Conservation (phyloP, 2,797 vertebrate genomes). For the Fratercula arctica region DNA sequence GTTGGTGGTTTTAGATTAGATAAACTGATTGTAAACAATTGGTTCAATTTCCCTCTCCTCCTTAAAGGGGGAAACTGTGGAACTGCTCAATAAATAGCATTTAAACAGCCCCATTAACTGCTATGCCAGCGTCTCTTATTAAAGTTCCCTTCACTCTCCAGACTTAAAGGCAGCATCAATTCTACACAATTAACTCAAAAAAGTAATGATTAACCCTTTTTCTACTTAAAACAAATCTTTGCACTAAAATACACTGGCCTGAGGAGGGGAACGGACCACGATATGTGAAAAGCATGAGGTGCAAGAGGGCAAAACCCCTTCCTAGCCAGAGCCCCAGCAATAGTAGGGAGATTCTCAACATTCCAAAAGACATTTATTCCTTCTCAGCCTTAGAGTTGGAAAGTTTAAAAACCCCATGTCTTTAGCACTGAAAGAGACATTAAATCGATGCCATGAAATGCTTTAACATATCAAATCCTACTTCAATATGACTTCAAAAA, state of each 20-base stretch:
- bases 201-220: conserved; percentile 20
- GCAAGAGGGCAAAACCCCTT: not conserved
- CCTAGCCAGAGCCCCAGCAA: not conserved
- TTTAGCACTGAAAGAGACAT: not conserved
- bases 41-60: not conserved
- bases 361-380: not conserved
- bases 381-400: not conserved
- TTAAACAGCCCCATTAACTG: not conserved
- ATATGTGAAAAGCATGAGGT: not conserved
- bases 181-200: not conserved
- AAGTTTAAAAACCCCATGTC: not conserved
- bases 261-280: not conserved
- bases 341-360: not conserved
- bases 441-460: not conserved
- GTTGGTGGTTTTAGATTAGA: not conserved
- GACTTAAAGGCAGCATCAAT: not conserved
- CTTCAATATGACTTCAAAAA: not conserved
- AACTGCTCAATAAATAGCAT: not conserved
- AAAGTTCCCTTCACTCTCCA: not conserved
- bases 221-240: not conserved
- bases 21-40: not conserved
- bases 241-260: not conserved
- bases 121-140: not conserved
- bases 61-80: not conserved
- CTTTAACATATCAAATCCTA: no score